These are phyloP conservation scores for Tridacna crocea DNA, from an alignment of 2,888 invertebrate species.

Conservation along the genomic window DNA sequence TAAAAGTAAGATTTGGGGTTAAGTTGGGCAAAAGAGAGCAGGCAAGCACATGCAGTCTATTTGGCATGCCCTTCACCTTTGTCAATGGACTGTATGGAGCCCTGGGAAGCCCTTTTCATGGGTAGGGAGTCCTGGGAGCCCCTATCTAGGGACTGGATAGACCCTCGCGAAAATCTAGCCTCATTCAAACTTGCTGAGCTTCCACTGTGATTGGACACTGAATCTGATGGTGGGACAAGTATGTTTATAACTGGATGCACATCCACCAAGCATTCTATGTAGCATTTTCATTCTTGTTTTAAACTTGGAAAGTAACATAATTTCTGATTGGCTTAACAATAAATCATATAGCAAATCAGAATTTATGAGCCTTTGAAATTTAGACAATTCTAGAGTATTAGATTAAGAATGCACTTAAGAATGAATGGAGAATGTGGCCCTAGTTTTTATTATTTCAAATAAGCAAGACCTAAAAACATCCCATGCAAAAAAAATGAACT, in stretches of 20 bases:
- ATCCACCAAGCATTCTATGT: background rate
- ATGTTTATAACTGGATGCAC: background rate
- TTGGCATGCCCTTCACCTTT: slow-evolving; percentile 56
- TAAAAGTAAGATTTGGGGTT: no score
- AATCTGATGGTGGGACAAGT: background rate
- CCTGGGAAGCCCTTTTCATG: slow-evolving; percentile 46
- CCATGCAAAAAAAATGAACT: no score
- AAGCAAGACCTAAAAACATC: no score
- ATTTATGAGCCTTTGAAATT: no score
- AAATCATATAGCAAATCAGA: no score
- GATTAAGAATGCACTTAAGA: no score
- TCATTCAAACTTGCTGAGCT: slow-evolving; percentile 45
- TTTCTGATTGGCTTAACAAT: no score
- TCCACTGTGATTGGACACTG: slow-evolving; percentile 37
- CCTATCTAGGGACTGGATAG: slow-evolving; percentile 39
- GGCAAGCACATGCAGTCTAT: background rate
- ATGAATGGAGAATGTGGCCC: no score
- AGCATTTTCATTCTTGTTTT: no score
- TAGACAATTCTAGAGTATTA: no score
- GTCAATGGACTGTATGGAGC: slow-evolving; percentile 47
- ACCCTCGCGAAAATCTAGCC: slow-evolving; percentile 45
- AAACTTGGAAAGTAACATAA: no score
- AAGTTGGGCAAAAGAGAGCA: background rate
- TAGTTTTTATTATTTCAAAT: no score
- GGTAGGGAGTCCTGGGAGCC: slow-evolving; percentile 49